These are phyloP conservation scores for Tuta absoluta DNA, from an alignment of 2,888 invertebrate species.

Conservation along the genomic window DNA sequence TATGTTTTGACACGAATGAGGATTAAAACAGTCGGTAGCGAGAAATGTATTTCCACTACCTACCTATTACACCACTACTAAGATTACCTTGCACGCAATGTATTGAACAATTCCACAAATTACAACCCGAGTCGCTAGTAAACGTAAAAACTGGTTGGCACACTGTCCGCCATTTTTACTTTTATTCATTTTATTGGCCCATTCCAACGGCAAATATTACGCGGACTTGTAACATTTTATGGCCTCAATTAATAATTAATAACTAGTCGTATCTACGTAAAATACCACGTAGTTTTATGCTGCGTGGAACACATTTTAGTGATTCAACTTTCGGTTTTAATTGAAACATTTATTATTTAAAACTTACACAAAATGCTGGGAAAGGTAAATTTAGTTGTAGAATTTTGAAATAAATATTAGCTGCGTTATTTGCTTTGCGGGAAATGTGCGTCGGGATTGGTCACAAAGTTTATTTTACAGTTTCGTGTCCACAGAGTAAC, in stretches of 20 bases:
- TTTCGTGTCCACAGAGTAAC: conserved; percentile 49
- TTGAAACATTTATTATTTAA: conserved; percentile 22
- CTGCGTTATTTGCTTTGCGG: neutral
- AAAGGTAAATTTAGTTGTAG: neutral
- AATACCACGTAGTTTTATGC: conserved; percentile 9
- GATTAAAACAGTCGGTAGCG: conserved; percentile 24
- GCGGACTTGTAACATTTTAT: conserved; percentile 22
- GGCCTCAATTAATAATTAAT: conserved; percentile 23
- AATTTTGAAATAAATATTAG: conserved; percentile 13
- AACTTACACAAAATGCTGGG: conserved; percentile 9
- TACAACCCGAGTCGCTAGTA: conserved; percentile 16
- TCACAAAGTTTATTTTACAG: neutral
- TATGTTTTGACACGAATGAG: conserved; percentile 27
- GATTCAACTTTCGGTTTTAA: conserved; percentile 17
- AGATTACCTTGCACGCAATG: conserved; percentile 31
- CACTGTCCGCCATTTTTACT: conserved; percentile 25
- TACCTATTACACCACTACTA: conserved; percentile 13
- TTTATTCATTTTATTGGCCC: conserved; percentile 24
- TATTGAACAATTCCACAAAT: conserved; percentile 24
- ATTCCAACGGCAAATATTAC: conserved; percentile 22
- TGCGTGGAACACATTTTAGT: neutral
- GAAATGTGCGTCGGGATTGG: conserved; percentile 4
- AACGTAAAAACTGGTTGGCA: conserved; percentile 28
- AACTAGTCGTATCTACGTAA: conserved; percentile 18
- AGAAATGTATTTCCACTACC: conserved; percentile 22